Evolutionary conservation across 2,113 vertebrate species (phyloP).

Genomic region (Bettongia penicillata): DNA sequence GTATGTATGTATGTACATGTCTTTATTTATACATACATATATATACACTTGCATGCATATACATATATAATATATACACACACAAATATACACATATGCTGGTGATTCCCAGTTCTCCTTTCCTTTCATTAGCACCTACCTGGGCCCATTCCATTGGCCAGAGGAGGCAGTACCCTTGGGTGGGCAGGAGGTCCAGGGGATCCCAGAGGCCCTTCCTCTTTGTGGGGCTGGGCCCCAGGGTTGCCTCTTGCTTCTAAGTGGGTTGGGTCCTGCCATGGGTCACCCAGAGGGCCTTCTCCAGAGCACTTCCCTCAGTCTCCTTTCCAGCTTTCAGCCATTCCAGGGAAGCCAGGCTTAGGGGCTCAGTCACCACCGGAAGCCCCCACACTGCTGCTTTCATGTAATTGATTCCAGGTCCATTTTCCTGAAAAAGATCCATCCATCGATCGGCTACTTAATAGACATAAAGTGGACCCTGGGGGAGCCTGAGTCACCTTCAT

Average conservation of each 20-base stretch:
- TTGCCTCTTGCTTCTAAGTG: neutral
- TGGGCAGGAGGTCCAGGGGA: neutral
- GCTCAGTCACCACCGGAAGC: neutral
- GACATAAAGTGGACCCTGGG: neutral
- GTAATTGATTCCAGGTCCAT: neutral
- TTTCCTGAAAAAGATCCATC: neutral
- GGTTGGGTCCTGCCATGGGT: neutral
- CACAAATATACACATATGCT: no score
- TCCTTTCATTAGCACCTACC: no score
- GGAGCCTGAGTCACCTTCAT: neutral
- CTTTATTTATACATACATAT: no score
- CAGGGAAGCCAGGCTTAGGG: neutral
- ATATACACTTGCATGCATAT: no score
- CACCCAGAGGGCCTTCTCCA: neutral
- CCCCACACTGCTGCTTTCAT: neutral
- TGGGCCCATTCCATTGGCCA: neutral
- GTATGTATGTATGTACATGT: no score
- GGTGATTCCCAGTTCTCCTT: no score
- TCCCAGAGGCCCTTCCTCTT: no score
- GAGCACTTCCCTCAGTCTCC: neutral
- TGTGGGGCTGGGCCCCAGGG: no score
- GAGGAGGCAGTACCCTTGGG: no score
- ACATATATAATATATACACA: no score
- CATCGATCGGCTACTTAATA: neutral
- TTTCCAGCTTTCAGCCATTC: neutral